Evolutionary conservation across 2,113 vertebrate genomes (phyloP).

Genomic region (Condylura cristata): DNA sequence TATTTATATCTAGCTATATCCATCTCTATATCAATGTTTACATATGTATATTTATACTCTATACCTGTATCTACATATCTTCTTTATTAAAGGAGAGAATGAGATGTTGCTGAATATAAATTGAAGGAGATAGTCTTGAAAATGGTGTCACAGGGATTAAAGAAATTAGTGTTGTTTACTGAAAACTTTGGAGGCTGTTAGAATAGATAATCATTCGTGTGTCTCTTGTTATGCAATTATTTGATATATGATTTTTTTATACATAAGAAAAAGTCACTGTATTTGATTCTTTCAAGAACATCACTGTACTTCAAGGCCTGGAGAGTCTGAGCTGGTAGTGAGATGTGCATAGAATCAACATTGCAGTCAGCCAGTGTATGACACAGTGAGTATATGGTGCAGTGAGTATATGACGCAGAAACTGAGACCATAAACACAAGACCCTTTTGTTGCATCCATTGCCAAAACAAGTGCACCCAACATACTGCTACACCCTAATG

Average conservation of each 20-base stretch:
- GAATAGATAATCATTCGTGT: not conserved
- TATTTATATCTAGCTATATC: no score
- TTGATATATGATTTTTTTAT: not conserved
- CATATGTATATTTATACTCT: not conserved
- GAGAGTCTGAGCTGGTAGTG: not conserved
- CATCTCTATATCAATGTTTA: no score
- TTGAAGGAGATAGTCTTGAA: not conserved
- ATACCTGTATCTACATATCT: not conserved
- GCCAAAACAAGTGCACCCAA: not conserved
- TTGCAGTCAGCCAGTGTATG: not conserved
- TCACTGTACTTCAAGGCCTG: not conserved
- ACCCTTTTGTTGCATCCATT: not conserved
- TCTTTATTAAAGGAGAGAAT: not conserved
- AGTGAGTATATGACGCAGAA: not conserved
- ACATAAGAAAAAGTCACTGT: not conserved
- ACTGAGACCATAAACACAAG: accelerated
- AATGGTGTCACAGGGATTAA: not conserved
- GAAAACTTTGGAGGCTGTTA: not conserved
- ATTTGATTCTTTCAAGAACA: not conserved
- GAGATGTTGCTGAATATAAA: not conserved
- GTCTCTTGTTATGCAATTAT: not conserved
- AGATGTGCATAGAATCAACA: not conserved
- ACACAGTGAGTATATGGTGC: not conserved
- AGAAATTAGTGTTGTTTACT: not conserved
- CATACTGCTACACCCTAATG: accelerated